A percentile compares a stretch with the other conserved stretches of the same genome.
These are phyloP conservation scores for Ciconia stormi DNA, from an alignment of 2,113 vertebrate genomes.

Conservation along the genomic window DNA sequence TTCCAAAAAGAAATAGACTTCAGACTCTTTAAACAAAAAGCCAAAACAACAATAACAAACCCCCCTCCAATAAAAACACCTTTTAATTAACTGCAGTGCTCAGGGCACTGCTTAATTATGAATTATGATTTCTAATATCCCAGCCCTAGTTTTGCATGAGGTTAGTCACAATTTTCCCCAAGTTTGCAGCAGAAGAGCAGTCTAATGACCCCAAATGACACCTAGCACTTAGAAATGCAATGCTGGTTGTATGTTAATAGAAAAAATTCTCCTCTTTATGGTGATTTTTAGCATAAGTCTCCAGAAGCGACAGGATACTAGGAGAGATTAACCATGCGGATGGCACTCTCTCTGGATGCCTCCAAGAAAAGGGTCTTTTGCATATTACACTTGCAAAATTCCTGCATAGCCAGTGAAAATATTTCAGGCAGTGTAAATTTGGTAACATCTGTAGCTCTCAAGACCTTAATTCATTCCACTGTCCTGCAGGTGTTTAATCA, in stretches of 20 bases:
- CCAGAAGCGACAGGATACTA: neutral
- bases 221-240: neutral
- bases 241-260: neutral
- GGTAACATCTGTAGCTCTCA: neutral
- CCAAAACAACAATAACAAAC: constrained; percentile 9
- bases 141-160: neutral
- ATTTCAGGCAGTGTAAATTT: neutral
- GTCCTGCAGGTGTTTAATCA: neutral
- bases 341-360: neutral
- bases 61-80: neutral
- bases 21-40: constrained; percentile 36
- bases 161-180: neutral
- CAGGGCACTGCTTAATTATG: constrained; percentile 1
- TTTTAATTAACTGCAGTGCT: constrained; percentile 44
- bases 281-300: neutral
- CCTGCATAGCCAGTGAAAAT: neutral
- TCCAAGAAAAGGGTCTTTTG: neutral
- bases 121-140: constrained; percentile 13
- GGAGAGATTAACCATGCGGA: neutral
- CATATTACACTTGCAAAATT: neutral
- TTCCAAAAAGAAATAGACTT: constrained; percentile 46
- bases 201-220: neutral
- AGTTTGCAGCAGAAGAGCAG: neutral
- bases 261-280: neutral
- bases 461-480: neutral